These are phyloP conservation scores for Yponomeuta sedellus DNA, from an alignment of 2,888 invertebrate species.

Conservation along the genomic window DNA sequence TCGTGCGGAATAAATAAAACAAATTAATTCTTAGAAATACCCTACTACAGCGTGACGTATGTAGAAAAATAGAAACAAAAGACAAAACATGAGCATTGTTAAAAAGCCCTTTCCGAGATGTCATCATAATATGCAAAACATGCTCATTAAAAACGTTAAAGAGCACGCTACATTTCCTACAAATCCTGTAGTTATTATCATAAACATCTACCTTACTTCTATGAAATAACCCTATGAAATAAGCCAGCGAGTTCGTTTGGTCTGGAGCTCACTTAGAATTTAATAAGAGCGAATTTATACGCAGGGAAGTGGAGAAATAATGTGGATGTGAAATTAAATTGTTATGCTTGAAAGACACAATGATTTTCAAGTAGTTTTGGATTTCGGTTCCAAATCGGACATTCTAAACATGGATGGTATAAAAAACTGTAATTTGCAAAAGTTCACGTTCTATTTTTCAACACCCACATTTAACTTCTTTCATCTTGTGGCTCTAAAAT, in stretches of 20 bases:
- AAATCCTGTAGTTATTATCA: constrained; percentile 1
- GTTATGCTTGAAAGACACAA: no score
- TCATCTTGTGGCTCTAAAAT: no score
- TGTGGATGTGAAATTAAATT: background rate
- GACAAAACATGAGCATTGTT: background rate
- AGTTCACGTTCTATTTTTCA: no score
- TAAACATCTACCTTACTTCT: background rate
- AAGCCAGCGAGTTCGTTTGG: background rate
- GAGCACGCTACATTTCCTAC: background rate
- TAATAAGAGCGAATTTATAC: constrained; percentile 2
- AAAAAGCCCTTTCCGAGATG: background rate
- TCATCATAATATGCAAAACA: background rate
- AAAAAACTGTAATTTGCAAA: no score
- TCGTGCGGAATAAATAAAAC: no score
- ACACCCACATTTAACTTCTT: no score
- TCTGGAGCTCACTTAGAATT: constrained; percentile 6
- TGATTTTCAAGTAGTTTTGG: no score
- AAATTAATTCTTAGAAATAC: no score
- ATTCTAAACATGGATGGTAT: no score
- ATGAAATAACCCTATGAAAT: constrained; percentile 2
- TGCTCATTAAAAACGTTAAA: background rate
- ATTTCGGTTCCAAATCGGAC: no score
- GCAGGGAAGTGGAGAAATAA: background rate
- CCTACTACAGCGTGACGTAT: background rate
- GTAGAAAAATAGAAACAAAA: background rate